Evolutionary conservation across 2,113 vertebrate genomes (phyloP).

Genomic region (Isurus oxyrinchus): DNA sequence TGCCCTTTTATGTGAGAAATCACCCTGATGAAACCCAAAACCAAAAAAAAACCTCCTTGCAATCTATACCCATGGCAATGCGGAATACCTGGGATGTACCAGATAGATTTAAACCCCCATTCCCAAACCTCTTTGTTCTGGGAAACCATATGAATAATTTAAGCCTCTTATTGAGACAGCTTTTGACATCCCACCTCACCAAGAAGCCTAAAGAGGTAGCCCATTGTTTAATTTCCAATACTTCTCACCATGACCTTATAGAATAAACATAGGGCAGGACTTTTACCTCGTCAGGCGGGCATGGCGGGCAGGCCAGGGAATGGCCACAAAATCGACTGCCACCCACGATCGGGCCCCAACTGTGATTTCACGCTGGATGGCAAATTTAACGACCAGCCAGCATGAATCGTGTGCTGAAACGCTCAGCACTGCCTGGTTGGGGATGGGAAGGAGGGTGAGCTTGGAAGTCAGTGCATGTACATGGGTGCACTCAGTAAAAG

Average conservation of each 20-base stretch:
- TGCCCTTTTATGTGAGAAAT: not conserved
- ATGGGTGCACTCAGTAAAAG: too few species aligned
- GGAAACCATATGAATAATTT: not conserved
- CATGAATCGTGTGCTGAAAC: too few species aligned
- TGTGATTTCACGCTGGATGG: too few species aligned
- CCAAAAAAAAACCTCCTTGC: not conserved
- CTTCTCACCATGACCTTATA: not conserved
- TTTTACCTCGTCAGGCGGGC: too few species aligned
- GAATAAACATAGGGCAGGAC: too few species aligned
- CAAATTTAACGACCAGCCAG: too few species aligned
- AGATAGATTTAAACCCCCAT: not conserved
- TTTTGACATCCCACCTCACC: not conserved
- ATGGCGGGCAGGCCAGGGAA: too few species aligned
- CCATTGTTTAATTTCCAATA: not conserved
- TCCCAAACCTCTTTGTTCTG: not conserved
- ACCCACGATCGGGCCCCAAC: too few species aligned
- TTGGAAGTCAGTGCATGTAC: too few species aligned
- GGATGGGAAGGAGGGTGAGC: too few species aligned
- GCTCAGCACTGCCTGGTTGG: too few species aligned
- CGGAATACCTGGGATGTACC: not conserved
- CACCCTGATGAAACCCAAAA: not conserved
- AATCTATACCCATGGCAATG: not conserved
- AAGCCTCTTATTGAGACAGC: not conserved
- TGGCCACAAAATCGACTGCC: too few species aligned
- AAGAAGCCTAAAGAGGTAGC: not conserved